phyloP scores from a whole-genome alignment of 1,140 invertebrate genomes.

The Temnothorax curvispinosus region DNA sequence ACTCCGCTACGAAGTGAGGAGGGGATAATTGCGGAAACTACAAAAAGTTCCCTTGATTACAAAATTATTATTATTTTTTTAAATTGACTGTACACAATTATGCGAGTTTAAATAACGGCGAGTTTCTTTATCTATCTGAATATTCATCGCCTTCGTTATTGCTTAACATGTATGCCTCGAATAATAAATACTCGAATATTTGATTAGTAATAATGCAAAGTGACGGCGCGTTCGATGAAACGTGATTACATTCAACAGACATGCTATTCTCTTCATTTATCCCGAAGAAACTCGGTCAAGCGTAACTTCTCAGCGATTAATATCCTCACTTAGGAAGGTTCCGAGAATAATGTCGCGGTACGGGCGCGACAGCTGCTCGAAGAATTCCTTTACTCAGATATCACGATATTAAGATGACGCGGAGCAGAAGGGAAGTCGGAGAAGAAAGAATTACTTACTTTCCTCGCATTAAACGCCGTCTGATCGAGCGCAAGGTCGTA shows the following conservation, averaged over 20 bases:
- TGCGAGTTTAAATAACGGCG: background rate
- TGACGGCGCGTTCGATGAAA: background rate
- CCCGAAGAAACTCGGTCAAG: slow-evolving; percentile 30
- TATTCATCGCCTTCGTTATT: background rate
- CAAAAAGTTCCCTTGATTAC: background rate
- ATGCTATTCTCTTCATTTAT: slow-evolving; percentile 16
- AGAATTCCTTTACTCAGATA: slow-evolving; percentile 45
- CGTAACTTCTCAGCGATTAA: slow-evolving; percentile 47
- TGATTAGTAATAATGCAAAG: background rate
- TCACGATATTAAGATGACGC: slow-evolving; percentile 48
- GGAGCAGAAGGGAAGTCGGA: slow-evolving; percentile 13
- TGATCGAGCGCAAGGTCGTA: slow-evolving; percentile 13
- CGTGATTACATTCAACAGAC: background rate
- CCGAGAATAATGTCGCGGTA: slow-evolving; percentile 59
- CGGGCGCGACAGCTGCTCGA: slow-evolving; percentile 53
- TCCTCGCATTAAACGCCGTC: slow-evolving; percentile 32
- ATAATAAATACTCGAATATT: background rate
- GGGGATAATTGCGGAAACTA: background rate
- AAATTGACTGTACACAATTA: background rate
- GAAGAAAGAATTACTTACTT: slow-evolving; percentile 46
- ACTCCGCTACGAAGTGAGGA: background rate
- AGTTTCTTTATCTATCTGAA: background rate
- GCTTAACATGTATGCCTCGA: background rate
- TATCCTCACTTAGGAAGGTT: slow-evolving; percentile 43
- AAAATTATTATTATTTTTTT: background rate